Base-by-base conservation (phyloP, 2,113 vertebrate species). In the Brachyistius frenatus region DNA sequence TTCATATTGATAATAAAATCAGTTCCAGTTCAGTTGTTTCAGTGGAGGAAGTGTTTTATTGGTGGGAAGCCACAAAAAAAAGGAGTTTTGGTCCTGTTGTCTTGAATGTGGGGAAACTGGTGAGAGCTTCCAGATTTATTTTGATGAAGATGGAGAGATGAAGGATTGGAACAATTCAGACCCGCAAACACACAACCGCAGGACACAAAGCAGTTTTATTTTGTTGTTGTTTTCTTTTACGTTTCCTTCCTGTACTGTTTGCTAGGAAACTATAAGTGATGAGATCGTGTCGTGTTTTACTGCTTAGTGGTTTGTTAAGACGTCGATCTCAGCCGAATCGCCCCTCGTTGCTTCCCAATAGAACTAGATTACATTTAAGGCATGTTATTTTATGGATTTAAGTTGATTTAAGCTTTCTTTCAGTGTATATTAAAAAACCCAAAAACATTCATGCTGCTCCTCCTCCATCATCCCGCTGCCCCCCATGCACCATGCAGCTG, bases 101-200 rank as follows among this genome's bases (percentile, higher is more conserved):
- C 56, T 58, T 11, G 56, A 39, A 35, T 35, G 11, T 31, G 56
- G 11, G 49, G 15, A 1, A 11, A 53, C 14, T 3, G 23, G 31
- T 1, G n/a, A 58, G 63, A 16, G 54, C 41, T 23, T 23, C 23
- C 23, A 23, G 23, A 23, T 23, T 23, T 23, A 23, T 23, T 23
- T 23, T 23, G 23, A 23, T 63, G 50, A 52, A 47, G 60, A 50
- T 13, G 57, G 37, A 57, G 65, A 54, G 33, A 35, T 14, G 53
- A 85, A 68, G 83, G 76, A 76, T 55, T 69, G 67, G 74, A 55
- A 49, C 10, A 1, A 46, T 61, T 35, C 31, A 80, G 56, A 80
- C 65, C 33, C 39, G 0, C 73, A 74, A 32, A 68, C 81, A 82
- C 47, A 39, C 67, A 65, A 64, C 49, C 66, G 32, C 35, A 75